Percentiles rank a stretch among this genome's conserved stretches.
These are phyloP conservation scores for Neodiprion lecontei DNA, from an alignment of 1,140 invertebrate species.

Conservation along the genomic window DNA sequence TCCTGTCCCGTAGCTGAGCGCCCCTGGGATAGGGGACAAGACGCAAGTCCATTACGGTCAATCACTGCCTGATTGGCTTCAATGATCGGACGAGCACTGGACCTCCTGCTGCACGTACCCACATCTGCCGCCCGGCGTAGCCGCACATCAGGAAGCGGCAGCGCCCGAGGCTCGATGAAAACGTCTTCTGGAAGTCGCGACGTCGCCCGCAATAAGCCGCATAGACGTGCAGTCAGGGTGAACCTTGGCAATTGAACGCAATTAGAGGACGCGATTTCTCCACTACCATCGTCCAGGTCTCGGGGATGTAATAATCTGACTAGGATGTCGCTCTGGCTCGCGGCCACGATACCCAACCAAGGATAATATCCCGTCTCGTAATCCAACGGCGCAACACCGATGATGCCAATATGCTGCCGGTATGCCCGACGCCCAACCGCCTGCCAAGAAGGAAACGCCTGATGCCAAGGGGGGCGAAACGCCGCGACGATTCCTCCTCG, in stretches of 20 bases:
- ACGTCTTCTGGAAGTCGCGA: neutral
- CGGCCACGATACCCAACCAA: constrained; percentile 32
- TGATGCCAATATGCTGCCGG: constrained; percentile 57
- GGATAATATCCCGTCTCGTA: constrained; percentile 48
- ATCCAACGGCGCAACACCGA: constrained; percentile 34
- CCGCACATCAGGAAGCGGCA: neutral
- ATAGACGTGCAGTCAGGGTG: constrained; percentile 20
- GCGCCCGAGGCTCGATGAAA: neutral
- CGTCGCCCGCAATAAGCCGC: neutral
- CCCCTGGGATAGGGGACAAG: constrained; percentile 60
- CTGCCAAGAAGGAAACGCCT: constrained; percentile 15
- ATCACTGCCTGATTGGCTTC: constrained; percentile 62
- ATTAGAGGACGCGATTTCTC: constrained; percentile 45
- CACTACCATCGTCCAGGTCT: too few relatives aligned
- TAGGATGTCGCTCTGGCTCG: too few relatives aligned
- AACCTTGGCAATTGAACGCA: constrained; percentile 61
- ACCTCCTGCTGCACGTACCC: constrained; percentile 31
- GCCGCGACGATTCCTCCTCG: neutral
- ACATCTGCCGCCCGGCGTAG: neutral
- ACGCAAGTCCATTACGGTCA: constrained; percentile 64
- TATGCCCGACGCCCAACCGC: constrained; percentile 53
- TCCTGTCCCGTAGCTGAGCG: constrained; percentile 42
- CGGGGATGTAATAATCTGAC: too few relatives aligned
- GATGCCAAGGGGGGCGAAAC: neutral
- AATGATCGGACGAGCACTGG: constrained; percentile 59